Base-by-base conservation (phyloP, 1,140 invertebrate genomes). In the Lepidurus couesii region DNA sequence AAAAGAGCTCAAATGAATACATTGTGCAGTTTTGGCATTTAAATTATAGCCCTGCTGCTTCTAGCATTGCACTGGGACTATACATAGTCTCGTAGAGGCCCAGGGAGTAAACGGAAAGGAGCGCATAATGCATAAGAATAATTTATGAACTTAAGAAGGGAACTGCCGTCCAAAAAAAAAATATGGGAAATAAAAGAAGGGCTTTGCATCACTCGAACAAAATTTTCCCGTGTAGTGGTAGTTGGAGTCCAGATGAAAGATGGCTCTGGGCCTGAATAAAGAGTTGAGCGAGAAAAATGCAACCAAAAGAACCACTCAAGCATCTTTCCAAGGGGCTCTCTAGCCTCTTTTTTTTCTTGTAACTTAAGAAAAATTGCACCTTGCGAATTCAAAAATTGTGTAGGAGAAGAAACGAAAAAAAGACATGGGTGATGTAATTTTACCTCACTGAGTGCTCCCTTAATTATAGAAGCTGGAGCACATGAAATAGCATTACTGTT, bases 51-150 rank as follows among this genome's bases (percentile, higher is more conserved):
- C 16, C 53, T 34, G 34, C 53, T 34, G 34, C 34, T 34, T 34
- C 53, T 21, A n/a, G 8, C 53, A 65, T 65, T 65, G 53, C 53
- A 65, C 13, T 65, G 53, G 53, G 1, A 16, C n/a, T 65, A 21
- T 65, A 65, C 1, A 65, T 65, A 21, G 53, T 65, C 8, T 65
- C 53, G 16, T 65, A 16, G 53, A 65, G 53, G 53, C 13, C 53
- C 53, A 65, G 53, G 16, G 21, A 65, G 21, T 65, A 65, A 65
- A 65, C 45, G 45, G 53, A 65, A 65, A 65, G 53, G 21, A 65
- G 53, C n/a, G 0, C 53, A 65, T 65, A 65, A 65, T n/a, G 53
- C 1, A 65, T 65, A 65, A 16, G 53, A 65, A 65, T 65, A 65
- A 21, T 11, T 11, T 65, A 65, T 65, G 53, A 65, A 7, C 1